Percentiles rank a stretch among this genome's conserved stretches.
These are phyloP conservation scores for Decapterus maruadsi DNA, from an alignment of 2,797 vertebrate genomes.

Conservation along the genomic window DNA sequence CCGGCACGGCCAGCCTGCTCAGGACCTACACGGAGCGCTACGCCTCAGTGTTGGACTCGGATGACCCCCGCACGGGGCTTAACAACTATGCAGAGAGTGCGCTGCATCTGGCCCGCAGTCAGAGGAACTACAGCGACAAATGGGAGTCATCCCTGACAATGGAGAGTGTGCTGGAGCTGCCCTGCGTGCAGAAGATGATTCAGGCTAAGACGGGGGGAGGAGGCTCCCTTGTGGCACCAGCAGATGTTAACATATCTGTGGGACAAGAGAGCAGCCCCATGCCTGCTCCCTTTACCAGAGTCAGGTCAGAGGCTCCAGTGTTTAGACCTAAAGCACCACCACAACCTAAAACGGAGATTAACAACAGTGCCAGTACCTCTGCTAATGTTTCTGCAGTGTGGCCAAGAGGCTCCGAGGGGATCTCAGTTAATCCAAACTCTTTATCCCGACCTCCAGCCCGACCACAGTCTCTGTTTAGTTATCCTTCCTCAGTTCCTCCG, in stretches of 20 bases:
- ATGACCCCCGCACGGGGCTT: constrained; percentile 88
- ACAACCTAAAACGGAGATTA: constrained; percentile 56
- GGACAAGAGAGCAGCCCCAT: constrained; percentile 78
- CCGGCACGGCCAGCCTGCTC: constrained; percentile 89
- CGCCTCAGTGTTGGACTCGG: constrained; percentile 92
- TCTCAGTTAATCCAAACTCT: constrained; percentile 28
- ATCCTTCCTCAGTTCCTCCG: constrained; percentile 56
- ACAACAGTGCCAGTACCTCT: constrained; percentile 17
- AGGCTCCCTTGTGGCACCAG: constrained; percentile 76
- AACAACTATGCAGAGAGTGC: constrained; percentile 95
- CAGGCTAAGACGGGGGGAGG: constrained; percentile 59
- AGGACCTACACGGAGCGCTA: constrained; percentile 92
- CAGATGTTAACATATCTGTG: constrained; percentile 80
- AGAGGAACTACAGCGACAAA: constrained; percentile 91
- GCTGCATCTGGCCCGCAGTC: constrained; percentile 90
- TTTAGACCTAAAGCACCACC: constrained; percentile 54
- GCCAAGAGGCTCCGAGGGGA: constrained; percentile 45
- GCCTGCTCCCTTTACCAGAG: constrained; percentile 20
- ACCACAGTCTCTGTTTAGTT: constrained; percentile 79
- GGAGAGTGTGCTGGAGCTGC: constrained; percentile 88
- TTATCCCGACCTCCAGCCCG: constrained; percentile 42
- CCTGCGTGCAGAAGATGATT: constrained; percentile 88
- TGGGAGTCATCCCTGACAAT: constrained; percentile 93
- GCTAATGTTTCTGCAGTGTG: constrained; percentile 42
- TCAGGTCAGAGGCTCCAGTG: constrained; percentile 53